Evolutionary conservation across 2,888 invertebrate species (phyloP).

Genomic region (Beris chalybata): DNA sequence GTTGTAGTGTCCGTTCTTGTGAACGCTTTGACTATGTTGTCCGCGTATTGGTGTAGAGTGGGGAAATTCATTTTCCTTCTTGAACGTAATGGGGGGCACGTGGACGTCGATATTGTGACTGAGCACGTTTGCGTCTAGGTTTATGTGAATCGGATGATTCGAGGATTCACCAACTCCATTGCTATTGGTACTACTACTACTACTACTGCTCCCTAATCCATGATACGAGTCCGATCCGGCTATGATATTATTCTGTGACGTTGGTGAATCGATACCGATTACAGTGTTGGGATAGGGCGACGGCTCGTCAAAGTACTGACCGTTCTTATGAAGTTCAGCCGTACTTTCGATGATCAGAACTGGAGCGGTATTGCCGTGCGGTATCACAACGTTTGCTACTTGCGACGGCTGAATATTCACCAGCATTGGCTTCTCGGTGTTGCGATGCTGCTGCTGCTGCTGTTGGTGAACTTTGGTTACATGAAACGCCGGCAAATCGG

Average conservation of each 20-base stretch:
- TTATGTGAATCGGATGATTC: constrained; percentile 44
- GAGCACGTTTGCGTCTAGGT: constrained; percentile 51
- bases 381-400: constrained; percentile 77
- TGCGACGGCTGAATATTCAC: constrained; percentile 83
- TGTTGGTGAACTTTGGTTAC: constrained; percentile 5
- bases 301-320: constrained; percentile 77
- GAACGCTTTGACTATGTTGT: constrained; percentile 35
- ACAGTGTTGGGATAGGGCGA: constrained; percentile 74
- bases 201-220: background rate
- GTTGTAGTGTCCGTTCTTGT: constrained; percentile 36
- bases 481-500: constrained; percentile 41
- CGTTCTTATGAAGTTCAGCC: constrained; percentile 65
- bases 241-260: no score
- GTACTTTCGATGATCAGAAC: constrained; percentile 52
- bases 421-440: constrained; percentile 65
- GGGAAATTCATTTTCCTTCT: constrained; percentile 48
- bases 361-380: constrained; percentile 73
- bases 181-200: no score
- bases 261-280: constrained; percentile 57
- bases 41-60: constrained; percentile 44
- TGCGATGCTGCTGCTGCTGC: background rate
- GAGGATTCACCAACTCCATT: constrained; percentile 43
- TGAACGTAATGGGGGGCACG: constrained; percentile 59
- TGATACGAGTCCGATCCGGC: no score
- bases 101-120: constrained; percentile 58